Conservation (phyloP, 2,888 invertebrate genomes). For the Ecliptopera silaceata region DNA sequence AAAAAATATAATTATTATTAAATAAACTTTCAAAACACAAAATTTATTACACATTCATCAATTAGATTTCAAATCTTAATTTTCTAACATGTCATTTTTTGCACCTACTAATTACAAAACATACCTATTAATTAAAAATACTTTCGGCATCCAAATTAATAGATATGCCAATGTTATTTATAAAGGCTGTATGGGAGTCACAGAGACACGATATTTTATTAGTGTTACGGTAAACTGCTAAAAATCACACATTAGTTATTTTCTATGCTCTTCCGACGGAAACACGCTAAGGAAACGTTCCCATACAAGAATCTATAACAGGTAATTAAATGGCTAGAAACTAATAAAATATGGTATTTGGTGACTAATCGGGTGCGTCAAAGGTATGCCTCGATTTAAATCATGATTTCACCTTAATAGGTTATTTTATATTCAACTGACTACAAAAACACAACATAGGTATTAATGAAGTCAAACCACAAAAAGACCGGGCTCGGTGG, state of each 20-base stretch:
- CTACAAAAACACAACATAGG: too few relatives aligned
- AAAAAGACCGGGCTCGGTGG: too few relatives aligned
- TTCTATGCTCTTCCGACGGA: slow-evolving; percentile 47
- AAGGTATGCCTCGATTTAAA: too few relatives aligned
- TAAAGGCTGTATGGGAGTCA: slow-evolving; percentile 32
- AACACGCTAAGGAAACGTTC: slow-evolving; percentile 35
- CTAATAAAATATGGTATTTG: too few relatives aligned
- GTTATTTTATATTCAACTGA: too few relatives aligned
- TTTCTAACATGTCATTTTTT: slow-evolving; percentile 3
- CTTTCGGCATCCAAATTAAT: slow-evolving; percentile 33
- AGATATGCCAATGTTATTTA: slow-evolving; percentile 37
- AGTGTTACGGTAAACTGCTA: slow-evolving; percentile 43
- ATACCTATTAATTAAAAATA: slow-evolving; percentile 28
- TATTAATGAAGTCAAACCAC: too few relatives aligned
- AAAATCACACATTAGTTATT: slow-evolving; percentile 53
- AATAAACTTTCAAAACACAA: background rate
- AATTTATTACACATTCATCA: background rate
- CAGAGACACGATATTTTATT: slow-evolving; percentile 29
- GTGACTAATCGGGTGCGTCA: too few relatives aligned
- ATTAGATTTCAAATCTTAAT: background rate
- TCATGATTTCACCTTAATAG: too few relatives aligned
- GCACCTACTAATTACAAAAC: slow-evolving; percentile 7
- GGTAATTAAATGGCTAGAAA: too few relatives aligned
- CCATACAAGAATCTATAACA: background rate
- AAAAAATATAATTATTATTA: background rate